Evolutionary conservation across 2,888 invertebrate species (phyloP).

Genomic region (Tuta absoluta): DNA sequence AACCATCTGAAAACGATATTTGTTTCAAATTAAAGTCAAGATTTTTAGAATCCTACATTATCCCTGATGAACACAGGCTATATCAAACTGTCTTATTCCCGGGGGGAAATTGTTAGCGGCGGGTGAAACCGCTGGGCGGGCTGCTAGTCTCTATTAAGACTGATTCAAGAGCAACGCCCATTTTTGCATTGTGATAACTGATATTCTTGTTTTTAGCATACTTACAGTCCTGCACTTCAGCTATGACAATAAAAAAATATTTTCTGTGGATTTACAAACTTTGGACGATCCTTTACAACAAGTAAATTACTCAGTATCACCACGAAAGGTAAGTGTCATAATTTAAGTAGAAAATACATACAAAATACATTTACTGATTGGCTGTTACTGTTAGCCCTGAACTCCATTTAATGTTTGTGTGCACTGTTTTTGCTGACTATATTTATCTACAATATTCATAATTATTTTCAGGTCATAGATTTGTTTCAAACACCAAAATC

Average conservation of each 20-base stretch:
- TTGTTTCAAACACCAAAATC: slow-evolving; percentile 55
- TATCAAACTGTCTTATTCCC: no score
- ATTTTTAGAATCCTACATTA: no score
- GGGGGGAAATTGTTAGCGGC: no score
- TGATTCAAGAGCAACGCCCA: slow-evolving; percentile 2
- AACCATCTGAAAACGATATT: no score
- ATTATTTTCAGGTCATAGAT: slow-evolving; percentile 60
- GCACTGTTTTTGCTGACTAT: no score
- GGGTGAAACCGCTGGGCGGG: no score
- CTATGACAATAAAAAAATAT: slow-evolving; percentile 68
- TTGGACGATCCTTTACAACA: slow-evolving; percentile 75
- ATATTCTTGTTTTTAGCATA: slow-evolving; percentile 51
- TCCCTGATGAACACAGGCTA: no score
- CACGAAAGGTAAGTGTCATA: slow-evolving; percentile 57
- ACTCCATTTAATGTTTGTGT: no score
- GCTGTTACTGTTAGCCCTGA: no score
- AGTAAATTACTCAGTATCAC: slow-evolving; percentile 67
- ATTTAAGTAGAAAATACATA: background rate
- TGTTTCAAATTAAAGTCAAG: no score
- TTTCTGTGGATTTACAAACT: slow-evolving; percentile 64
- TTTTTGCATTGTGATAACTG: slow-evolving; percentile 20
- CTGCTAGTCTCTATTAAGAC: no score
- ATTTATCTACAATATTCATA: background rate
- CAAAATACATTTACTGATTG: no score
- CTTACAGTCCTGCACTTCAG: slow-evolving; percentile 66